Conservation (phyloP, 1,140 invertebrate genomes). For the Saxidomus purpurata region DNA sequence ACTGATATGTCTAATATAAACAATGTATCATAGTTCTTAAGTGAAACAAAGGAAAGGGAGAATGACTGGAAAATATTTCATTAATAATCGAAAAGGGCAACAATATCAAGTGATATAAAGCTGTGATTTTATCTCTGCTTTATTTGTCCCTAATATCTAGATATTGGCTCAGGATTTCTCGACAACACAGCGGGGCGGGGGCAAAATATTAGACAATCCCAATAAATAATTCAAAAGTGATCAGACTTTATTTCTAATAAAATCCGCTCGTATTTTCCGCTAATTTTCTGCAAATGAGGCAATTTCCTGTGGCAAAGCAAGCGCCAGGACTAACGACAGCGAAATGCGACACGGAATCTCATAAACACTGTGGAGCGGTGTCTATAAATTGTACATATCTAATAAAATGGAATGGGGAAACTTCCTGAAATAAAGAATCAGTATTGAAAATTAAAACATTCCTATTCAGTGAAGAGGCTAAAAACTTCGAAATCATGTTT, state of each 20-base stretch:
- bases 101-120: not conserved
- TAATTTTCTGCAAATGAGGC: constrained; percentile 51
- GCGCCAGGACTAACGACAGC: not conserved
- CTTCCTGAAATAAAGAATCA: not conserved
- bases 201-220: constrained; percentile 40
- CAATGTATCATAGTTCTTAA: not conserved
- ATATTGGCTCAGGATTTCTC: no score
- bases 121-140: not conserved
- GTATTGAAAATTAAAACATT: constrained; percentile 33
- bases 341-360: not conserved
- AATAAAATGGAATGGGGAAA: not conserved
- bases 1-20: not conserved
- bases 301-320: constrained; percentile 45
- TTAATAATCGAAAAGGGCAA: constrained; percentile 8
- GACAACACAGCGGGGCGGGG: not conserved
- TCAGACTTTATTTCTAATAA: constrained; percentile 62
- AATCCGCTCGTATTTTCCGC: constrained; percentile 47
- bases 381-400: constrained; percentile 33
- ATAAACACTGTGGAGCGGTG: not conserved
- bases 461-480: not conserved
- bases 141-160: not conserved
- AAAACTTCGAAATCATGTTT: not conserved
- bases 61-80: not conserved
- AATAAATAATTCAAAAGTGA: constrained; percentile 66
- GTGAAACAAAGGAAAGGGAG: not conserved